A percentile compares a stretch with the other conserved stretches of the same genome.
Conservation (phyloP, 2,113 vertebrate genomes). For the Solenodon paradoxus region DNA sequence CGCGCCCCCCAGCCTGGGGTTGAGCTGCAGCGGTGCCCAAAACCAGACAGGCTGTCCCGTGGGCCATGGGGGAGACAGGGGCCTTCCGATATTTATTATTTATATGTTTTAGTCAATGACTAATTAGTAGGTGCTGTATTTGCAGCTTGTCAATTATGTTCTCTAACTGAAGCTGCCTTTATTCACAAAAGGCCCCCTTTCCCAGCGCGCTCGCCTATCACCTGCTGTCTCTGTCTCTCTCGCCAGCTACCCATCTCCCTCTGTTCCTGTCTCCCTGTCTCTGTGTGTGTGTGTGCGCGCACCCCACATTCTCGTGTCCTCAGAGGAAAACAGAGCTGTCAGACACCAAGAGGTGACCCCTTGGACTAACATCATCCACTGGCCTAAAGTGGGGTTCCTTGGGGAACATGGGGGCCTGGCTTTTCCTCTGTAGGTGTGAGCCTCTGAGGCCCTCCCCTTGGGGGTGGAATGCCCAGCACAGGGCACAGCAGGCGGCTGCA, state of each 20-base stretch:
- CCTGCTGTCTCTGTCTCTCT: neutral
- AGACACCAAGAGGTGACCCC: neutral
- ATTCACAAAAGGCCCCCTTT: conserved; percentile 91
- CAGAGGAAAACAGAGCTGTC: neutral
- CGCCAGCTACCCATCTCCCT: neutral
- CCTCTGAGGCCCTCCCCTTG: neutral
- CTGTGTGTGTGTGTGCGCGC: too few species aligned
- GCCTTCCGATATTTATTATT: conserved; percentile 95
- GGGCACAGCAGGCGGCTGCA: too few species aligned
- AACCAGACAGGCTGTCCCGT: conserved; percentile 65
- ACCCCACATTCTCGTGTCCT: neutral
- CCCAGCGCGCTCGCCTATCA: neutral
- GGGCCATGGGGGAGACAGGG: conserved; percentile 78
- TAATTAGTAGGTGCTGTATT: conserved; percentile 97
- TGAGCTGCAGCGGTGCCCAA: too few species aligned
- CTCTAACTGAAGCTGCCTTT: conserved; percentile 95
- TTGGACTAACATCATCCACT: neutral
- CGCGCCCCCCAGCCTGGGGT: too few species aligned
- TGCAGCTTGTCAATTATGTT: conserved; percentile 94
- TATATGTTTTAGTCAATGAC: conserved; percentile 99
- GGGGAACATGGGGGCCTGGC: fast-evolving
- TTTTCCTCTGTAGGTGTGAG: neutral
- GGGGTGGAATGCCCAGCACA: too few species aligned
- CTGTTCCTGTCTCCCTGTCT: neutral
- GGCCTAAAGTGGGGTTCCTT: neutral